These are phyloP conservation scores for Takifugu bimaculatus DNA, from an alignment of 2,113 vertebrate genomes.

Conservation along the genomic window DNA sequence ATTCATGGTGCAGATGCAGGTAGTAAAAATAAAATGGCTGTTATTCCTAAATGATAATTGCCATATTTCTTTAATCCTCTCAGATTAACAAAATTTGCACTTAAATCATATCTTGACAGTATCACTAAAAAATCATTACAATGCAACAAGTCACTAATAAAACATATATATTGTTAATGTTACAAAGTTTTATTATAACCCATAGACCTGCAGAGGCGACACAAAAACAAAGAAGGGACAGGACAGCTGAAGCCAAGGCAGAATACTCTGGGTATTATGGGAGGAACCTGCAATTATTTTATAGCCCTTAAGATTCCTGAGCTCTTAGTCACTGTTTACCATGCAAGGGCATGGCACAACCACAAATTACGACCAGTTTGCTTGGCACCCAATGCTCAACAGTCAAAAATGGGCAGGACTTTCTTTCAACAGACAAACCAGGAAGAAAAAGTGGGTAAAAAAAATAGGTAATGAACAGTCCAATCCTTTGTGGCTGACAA, in stretches of 20 bases:
- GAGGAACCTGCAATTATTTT: constrained; percentile 91
- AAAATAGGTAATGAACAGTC: constrained; percentile 17
- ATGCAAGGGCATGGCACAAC: constrained; percentile 78
- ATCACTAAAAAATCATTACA: too few species aligned
- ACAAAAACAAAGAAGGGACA: constrained; percentile 29
- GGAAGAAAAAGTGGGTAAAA: constrained; percentile 13
- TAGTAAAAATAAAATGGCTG: too few species aligned
- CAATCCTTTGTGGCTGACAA: constrained; percentile 1
- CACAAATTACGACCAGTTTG: constrained; percentile 87
- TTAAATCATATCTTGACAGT: too few species aligned
- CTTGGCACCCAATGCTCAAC: constrained; percentile 77
- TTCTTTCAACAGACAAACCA: constrained; percentile 27
- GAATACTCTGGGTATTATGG: constrained; percentile 75
- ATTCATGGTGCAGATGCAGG: too few species aligned
- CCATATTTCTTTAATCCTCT: too few species aligned
- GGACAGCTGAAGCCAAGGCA: constrained; percentile 49
- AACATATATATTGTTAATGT: background rate
- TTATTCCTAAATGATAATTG: too few species aligned
- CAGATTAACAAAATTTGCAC: too few species aligned
- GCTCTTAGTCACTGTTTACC: constrained; percentile 86
- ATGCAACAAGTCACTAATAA: too few species aligned
- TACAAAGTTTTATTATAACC: background rate
- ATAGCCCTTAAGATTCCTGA: constrained; percentile 89
- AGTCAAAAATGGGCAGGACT: constrained; percentile 80
- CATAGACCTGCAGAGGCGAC: constrained; percentile 11